Conservation (phyloP, 2,113 vertebrate species). For the Oncorhynchus clarkii region DNA sequence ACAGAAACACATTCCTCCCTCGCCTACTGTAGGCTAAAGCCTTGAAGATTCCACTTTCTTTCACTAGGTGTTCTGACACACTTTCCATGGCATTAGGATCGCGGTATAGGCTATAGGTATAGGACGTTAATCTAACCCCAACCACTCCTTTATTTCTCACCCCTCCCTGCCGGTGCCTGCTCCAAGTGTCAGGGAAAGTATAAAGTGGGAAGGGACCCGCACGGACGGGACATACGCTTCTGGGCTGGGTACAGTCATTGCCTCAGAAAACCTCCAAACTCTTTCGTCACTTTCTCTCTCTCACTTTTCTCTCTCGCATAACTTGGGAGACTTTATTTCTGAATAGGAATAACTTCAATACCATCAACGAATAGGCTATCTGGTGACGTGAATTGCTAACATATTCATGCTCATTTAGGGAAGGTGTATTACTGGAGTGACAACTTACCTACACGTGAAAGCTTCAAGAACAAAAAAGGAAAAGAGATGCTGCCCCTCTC, state of each 20-base stretch:
- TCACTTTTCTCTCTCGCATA: background rate
- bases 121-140: constrained; percentile 8
- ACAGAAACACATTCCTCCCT: background rate
- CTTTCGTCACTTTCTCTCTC: background rate
- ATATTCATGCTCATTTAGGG: background rate
- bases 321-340: background rate
- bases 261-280: background rate
- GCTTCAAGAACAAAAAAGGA: background rate
- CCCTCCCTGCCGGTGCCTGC: constrained; percentile 41
- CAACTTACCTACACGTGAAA: background rate
- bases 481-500: background rate
- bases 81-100: background rate
- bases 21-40: background rate
- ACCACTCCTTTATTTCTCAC: constrained; percentile 34
- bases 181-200: constrained; percentile 64
- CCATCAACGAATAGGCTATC: background rate
- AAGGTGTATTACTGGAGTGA: background rate
- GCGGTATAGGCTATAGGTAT: no score
- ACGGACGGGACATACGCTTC: constrained; percentile 60
- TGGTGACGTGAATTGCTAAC: background rate
- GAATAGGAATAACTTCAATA: background rate
- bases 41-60: no score
- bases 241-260: constrained; percentile 44
- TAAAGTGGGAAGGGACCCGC: constrained; percentile 65
- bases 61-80: constrained; percentile 5